Evolutionary conservation across 2,113 vertebrate species (phyloP).

Genomic region (Clarias gariepinus): DNA sequence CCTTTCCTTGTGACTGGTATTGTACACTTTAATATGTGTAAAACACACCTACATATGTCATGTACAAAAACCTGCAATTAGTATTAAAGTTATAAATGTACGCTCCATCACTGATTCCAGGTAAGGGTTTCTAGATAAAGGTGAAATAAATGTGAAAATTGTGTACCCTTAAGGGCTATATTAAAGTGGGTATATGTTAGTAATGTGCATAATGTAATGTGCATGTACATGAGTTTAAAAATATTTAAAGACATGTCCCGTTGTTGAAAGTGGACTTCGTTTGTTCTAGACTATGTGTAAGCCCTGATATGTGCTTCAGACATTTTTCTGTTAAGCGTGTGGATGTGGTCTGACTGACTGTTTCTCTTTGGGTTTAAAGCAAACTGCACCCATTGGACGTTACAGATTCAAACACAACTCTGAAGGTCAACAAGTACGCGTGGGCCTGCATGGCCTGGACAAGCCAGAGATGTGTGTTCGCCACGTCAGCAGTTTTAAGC

Average conservation of each 20-base stretch:
- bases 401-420: not conserved
- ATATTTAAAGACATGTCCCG: not conserved
- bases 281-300: not conserved
- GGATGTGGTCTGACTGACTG: conserved; percentile 29
- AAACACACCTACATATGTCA: not conserved
- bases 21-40: too few relatives aligned
- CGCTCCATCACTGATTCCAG: not conserved
- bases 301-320: conserved; percentile 3
- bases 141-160: not conserved
- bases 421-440: conserved; percentile 26
- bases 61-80: not conserved
- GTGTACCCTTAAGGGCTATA: not conserved
- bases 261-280: not conserved
- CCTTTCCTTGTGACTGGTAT: not conserved
- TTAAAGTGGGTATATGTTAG: not conserved
- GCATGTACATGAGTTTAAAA: not conserved
- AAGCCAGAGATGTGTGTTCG: conserved; percentile 6
- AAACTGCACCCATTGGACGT: conserved; percentile 4
- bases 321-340: conserved; percentile 24
- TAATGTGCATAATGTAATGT: not conserved
- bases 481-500: conserved; percentile 27
- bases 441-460: conserved; percentile 18
- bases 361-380: conserved; percentile 21
- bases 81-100: not conserved
- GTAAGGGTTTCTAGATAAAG: not conserved